Percentiles rank a stretch among this genome's conserved stretches.
Evolutionary conservation across 1,140 invertebrate species (phyloP).

Genomic region (Conus ventricosus): DNA sequence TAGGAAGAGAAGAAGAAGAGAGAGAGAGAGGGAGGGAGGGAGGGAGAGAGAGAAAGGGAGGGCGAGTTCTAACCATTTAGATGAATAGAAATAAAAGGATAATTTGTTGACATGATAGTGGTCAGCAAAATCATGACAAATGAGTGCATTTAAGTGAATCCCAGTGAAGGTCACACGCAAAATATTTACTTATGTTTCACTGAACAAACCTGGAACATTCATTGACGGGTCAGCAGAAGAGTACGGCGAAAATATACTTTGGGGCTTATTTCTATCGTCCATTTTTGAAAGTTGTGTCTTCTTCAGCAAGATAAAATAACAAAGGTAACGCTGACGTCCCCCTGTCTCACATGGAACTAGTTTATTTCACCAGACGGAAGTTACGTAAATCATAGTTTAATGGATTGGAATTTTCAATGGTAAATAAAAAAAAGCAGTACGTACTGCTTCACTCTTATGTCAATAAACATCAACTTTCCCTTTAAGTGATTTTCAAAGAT

Average conservation of each 20-base stretch:
- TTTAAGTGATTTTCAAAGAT: too few relatives aligned
- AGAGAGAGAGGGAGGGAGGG: too few relatives aligned
- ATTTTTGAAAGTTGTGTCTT: constrained; percentile 31
- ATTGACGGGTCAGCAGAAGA: constrained; percentile 53
- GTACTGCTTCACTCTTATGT: too few relatives aligned
- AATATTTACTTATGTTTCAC: neutral
- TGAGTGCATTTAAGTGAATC: neutral
- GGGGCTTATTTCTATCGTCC: constrained; percentile 40
- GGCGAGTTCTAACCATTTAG: too few relatives aligned
- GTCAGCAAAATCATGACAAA: too few relatives aligned
- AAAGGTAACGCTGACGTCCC: neutral
- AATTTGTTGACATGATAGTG: too few relatives aligned
- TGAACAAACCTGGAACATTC: constrained; percentile 52
- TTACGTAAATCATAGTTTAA: neutral
- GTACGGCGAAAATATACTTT: constrained; percentile 50
- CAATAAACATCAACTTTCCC: too few relatives aligned
- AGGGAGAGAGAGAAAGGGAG: too few relatives aligned
- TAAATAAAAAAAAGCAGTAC: too few relatives aligned
- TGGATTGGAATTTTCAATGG: neutral
- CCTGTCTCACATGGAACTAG: neutral
- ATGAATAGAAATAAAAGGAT: too few relatives aligned
- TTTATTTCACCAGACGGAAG: constrained; percentile 2
- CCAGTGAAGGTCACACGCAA: neutral
- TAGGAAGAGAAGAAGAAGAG: too few relatives aligned
- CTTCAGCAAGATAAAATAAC: neutral